Evolutionary conservation across 35 echinoderm and acorn worm species (phyloP).

Genomic region (Strongylocentrotus purpuratus): DNA sequence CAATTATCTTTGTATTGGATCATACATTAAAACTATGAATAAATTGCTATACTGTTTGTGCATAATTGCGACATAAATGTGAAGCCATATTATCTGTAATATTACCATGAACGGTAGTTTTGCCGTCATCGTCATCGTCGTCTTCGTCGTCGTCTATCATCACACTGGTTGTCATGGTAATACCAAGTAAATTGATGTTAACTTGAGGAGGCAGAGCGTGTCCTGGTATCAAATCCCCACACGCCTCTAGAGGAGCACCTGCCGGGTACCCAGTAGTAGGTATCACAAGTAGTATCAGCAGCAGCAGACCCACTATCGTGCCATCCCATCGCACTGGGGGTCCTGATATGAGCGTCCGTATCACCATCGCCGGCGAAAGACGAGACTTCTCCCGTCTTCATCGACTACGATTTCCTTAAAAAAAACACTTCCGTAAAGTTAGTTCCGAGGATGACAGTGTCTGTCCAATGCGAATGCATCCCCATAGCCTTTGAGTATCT

Average conservation of each 20-base stretch:
- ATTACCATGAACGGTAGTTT: neutral
- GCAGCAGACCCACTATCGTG: neutral
- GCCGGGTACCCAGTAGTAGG: neutral
- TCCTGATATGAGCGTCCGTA: neutral
- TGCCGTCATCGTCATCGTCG: neutral
- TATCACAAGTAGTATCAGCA: neutral
- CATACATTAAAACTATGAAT: too few species aligned
- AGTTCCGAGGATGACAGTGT: neutral
- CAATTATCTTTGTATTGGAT: too few species aligned
- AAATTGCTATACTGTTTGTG: neutral
- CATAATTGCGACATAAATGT: neutral
- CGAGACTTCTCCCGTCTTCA: neutral
- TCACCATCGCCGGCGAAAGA: slow-evolving; percentile 35
- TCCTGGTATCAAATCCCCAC: neutral
- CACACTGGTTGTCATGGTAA: slow-evolving; percentile 3
- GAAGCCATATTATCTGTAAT: neutral
- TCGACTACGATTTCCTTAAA: slow-evolving; percentile 19
- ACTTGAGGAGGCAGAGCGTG: neutral
- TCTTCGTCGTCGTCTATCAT: neutral
- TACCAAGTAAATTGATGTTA: neutral
- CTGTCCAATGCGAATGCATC: neutral
- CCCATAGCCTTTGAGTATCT: neutral
- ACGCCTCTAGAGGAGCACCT: neutral
- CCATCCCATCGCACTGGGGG: neutral
- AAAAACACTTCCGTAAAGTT: neutral